These are phyloP conservation scores for Capreolus pygargus DNA, from an alignment of 2,113 vertebrate genomes.

Conservation along the genomic window DNA sequence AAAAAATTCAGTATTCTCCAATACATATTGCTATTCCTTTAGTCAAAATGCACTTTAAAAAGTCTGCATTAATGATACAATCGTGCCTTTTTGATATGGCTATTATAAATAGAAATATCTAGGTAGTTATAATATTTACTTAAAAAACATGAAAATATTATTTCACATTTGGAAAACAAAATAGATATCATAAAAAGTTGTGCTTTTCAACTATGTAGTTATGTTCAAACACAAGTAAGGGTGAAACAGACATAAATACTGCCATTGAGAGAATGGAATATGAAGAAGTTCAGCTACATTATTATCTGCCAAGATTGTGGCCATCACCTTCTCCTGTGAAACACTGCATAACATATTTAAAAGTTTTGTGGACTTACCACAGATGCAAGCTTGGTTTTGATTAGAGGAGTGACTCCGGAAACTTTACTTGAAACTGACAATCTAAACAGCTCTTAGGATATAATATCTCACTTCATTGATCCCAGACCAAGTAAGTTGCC, in stretches of 20 bases:
- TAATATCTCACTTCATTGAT: not conserved
- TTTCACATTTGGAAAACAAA: not conserved
- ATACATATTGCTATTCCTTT: not conserved
- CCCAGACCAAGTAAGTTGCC: not conserved
- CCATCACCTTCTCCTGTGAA: not conserved
- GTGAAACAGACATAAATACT: not conserved
- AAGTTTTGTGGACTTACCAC: slow-evolving; percentile 36
- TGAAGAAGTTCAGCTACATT: not conserved
- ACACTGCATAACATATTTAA: not conserved
- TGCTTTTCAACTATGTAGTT: not conserved
- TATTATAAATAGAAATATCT: not conserved
- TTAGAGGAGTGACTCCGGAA: slow-evolving; percentile 6
- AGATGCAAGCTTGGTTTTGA: not conserved
- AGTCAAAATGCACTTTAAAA: not conserved
- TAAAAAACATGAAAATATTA: not conserved
- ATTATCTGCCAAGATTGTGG: not conserved
- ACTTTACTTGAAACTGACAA: not conserved
- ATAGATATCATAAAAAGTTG: not conserved
- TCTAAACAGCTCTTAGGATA: not conserved
- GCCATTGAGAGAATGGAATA: not conserved
- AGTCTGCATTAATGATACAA: not conserved
- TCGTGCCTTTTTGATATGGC: not conserved
- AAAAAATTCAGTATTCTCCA: not conserved
- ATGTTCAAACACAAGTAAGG: not conserved
- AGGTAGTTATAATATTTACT: not conserved